Percentiles rank a stretch among this genome's conserved stretches.
Conservation (phyloP, 2,888 invertebrate species). For the Chrysolina oricalcia region DNA sequence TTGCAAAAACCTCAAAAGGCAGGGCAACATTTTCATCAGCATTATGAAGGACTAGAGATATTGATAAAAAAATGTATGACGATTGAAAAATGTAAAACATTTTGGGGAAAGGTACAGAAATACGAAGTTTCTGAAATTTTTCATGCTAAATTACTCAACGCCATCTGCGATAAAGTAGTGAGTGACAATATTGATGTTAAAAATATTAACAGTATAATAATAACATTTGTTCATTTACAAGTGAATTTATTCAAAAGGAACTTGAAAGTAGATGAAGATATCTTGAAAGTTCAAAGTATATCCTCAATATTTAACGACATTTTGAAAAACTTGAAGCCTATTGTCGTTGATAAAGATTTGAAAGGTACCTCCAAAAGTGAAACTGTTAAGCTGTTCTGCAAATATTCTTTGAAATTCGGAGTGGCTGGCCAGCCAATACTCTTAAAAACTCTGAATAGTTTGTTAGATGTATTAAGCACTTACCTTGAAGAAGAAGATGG, state of each 20-base stretch:
- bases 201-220: constrained; percentile 73
- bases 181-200: constrained; percentile 68
- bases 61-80: constrained; percentile 78
- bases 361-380: constrained; percentile 68
- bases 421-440: constrained; percentile 67
- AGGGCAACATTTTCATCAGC: constrained; percentile 78
- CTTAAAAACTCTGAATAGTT: constrained; percentile 73
- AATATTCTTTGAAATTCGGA: constrained; percentile 79
- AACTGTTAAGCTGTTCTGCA: constrained; percentile 77
- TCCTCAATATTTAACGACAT: constrained; percentile 54
- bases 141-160: constrained; percentile 75
- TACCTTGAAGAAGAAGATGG: constrained; percentile 72
- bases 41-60: constrained; percentile 75
- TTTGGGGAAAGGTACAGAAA: constrained; percentile 77
- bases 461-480: constrained; percentile 75
- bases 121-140: constrained; percentile 77
- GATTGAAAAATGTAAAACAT: constrained; percentile 74
- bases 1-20: constrained; percentile 82
- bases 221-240: constrained; percentile 75
- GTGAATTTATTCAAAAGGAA: constrained; percentile 73
- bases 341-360: constrained; percentile 43
- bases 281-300: constrained; percentile 55
- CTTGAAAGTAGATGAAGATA: constrained; percentile 49
- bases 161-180: constrained; percentile 74
- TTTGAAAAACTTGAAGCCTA: constrained; percentile 49